Percentiles rank a stretch among this genome's conserved stretches.
phyloP scores from a whole-genome alignment of 1,140 invertebrate genomes.

The Zelostemma sp. region DNA sequence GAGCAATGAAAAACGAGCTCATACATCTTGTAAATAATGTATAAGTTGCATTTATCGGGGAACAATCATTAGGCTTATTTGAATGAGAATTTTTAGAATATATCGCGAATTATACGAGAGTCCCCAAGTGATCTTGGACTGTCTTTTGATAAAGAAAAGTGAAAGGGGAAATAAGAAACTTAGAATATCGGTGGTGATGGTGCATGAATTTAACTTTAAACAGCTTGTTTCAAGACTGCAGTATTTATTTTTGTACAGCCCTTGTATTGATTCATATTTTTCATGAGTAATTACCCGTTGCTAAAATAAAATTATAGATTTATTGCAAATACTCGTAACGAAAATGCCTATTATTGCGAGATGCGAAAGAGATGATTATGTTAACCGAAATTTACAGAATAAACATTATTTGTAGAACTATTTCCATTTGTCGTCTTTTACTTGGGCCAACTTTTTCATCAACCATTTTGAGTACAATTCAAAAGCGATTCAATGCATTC shows the following conservation, averaged over 20 bases:
- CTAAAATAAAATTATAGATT: constrained; percentile 34
- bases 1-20: too few species aligned
- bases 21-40: too few species aligned
- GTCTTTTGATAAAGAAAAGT: constrained; percentile 17
- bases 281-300: constrained; percentile 24
- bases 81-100: constrained; percentile 23
- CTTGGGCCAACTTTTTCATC: too few species aligned
- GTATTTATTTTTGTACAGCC: constrained; percentile 69
- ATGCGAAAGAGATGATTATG: constrained; percentile 32
- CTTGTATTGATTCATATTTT: constrained; percentile 53
- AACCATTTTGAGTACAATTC: too few species aligned
- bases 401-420: constrained; percentile 44
- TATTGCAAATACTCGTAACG: constrained; percentile 33
- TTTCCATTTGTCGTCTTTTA: too few species aligned
- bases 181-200: constrained; percentile 53
- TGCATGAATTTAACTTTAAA: constrained; percentile 56
- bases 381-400: constrained; percentile 38
- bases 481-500: too few species aligned
- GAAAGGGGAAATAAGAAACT: constrained; percentile 12
- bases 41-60: constrained; percentile 32
- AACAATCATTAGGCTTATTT: constrained; percentile 20
- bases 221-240: constrained; percentile 59
- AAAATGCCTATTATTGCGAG: constrained; percentile 36
- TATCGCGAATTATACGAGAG: constrained; percentile 11
- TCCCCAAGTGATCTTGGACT: constrained; percentile 25